These are phyloP conservation scores for Hymenochirus boettgeri DNA, from an alignment of 2,113 vertebrate species.

Conservation along the genomic window DNA sequence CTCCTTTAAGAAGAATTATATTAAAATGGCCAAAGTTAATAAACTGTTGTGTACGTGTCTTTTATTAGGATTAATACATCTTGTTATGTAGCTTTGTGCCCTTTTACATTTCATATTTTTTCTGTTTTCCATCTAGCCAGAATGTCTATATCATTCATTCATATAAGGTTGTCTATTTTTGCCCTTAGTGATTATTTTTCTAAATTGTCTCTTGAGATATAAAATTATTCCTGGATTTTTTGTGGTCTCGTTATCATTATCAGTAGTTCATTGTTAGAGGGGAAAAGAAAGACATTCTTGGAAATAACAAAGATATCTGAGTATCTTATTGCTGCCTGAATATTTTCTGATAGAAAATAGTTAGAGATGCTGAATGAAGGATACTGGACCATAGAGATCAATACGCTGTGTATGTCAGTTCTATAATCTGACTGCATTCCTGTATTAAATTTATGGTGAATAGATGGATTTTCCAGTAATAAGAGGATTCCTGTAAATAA, in stretches of 20 bases:
- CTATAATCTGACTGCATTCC: too few relatives aligned
- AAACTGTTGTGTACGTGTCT: not conserved
- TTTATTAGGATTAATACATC: constrained; percentile 8
- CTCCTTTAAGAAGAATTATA: not conserved
- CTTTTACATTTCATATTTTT: not conserved
- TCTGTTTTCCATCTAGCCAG: not conserved
- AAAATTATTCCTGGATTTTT: constrained; percentile 1
- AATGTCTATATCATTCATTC: constrained; percentile 9
- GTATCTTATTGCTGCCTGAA: too few relatives aligned
- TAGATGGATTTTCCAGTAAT: too few relatives aligned
- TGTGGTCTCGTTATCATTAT: not conserved
- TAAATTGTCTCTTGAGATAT: constrained; percentile 11
- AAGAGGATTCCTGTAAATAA: too few relatives aligned
- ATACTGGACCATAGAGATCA: too few relatives aligned
- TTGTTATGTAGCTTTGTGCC: not conserved
- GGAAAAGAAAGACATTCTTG: not conserved
- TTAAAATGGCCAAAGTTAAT: not conserved
- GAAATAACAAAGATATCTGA: not conserved
- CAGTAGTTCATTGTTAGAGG: too few relatives aligned
- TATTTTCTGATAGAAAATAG: too few relatives aligned
- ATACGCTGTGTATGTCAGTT: too few relatives aligned
- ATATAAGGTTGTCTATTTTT: constrained; percentile 7
- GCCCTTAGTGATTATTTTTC: constrained; percentile 24
- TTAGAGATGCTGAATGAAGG: too few relatives aligned
- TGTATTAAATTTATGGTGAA: too few relatives aligned